These are phyloP conservation scores for Coleophora flavipennella DNA, from an alignment of 2,888 invertebrate genomes.

Conservation along the genomic window DNA sequence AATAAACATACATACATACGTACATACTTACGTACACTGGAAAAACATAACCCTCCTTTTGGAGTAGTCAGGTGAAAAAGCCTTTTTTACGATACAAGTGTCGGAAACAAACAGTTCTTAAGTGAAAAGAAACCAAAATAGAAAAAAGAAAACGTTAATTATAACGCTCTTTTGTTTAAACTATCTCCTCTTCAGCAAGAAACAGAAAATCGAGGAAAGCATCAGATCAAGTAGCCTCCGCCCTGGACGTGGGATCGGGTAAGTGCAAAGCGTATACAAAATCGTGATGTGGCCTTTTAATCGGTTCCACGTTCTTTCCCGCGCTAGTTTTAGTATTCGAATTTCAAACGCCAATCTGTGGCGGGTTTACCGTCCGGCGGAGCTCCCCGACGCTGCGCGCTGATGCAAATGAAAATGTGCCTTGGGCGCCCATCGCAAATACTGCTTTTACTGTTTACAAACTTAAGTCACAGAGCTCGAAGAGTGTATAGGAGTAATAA, in stretches of 20 bases:
- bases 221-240: slow-evolving; percentile 42
- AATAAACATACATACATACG: too few species aligned
- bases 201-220: slow-evolving; percentile 55
- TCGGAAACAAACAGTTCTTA: background rate
- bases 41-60: too few species aligned
- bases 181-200: slow-evolving; percentile 36
- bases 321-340: slow-evolving; percentile 68
- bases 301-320: slow-evolving; percentile 69
- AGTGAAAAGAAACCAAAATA: slow-evolving; percentile 33
- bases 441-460: background rate
- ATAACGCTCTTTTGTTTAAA: slow-evolving; percentile 52
- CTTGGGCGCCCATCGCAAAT: slow-evolving; percentile 24
- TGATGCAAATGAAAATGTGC: slow-evolving; percentile 33
- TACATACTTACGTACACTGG: too few species aligned
- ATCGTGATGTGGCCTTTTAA: slow-evolving; percentile 72
- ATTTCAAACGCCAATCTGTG: slow-evolving; percentile 64
- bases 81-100: background rate
- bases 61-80: too few species aligned
- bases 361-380: slow-evolving; percentile 41
- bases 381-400: slow-evolving; percentile 20
- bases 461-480: slow-evolving; percentile 19
- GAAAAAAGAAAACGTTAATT: slow-evolving; percentile 51
- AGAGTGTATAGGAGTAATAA: slow-evolving; percentile 52
- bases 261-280: slow-evolving; percentile 70
- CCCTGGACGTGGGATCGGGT: slow-evolving; percentile 52